A percentile compares a stretch with the other conserved stretches of the same genome.
Evolutionary conservation across 2,113 vertebrate species (phyloP).

Genomic region (Paratilapia polleni): DNA sequence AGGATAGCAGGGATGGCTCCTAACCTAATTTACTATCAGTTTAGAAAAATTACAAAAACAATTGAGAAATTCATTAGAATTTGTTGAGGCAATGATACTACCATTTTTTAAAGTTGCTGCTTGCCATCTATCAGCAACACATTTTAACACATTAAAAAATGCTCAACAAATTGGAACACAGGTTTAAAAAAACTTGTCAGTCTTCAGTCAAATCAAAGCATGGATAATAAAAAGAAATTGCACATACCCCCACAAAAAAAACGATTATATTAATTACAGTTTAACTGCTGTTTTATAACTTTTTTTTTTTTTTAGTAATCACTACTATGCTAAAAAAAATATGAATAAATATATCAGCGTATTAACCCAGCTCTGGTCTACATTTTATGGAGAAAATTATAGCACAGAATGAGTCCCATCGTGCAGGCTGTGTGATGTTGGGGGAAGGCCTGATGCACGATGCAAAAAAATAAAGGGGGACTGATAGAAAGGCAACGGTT

Average conservation of each 20-base stretch:
- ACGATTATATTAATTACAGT: not conserved
- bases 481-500: constrained; percentile 38
- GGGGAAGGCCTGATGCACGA: constrained; percentile 48
- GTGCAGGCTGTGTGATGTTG: constrained; percentile 8
- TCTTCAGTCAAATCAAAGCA: not conserved
- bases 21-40: not conserved
- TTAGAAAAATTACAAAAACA: not conserved
- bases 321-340: not conserved
- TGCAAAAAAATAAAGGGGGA: constrained; percentile 32
- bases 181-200: not conserved
- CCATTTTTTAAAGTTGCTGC: not conserved
- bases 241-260: not conserved
- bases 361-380: constrained; percentile 10
- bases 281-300: not conserved
- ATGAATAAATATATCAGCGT: not conserved
- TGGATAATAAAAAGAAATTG: not conserved
- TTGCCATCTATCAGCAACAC: not conserved
- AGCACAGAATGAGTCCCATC: constrained; percentile 17
- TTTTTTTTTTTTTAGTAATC: not conserved
- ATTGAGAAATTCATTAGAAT: not conserved
- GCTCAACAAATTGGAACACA: not conserved
- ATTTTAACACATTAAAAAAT: not conserved
- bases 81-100: not conserved
- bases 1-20: not conserved
- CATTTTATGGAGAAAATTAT: constrained; percentile 31